Evolutionary conservation across 2,888 invertebrate species (phyloP), one percentile per base, ranked within the genome.

Genomic region (Oscheius onirici): DNA sequence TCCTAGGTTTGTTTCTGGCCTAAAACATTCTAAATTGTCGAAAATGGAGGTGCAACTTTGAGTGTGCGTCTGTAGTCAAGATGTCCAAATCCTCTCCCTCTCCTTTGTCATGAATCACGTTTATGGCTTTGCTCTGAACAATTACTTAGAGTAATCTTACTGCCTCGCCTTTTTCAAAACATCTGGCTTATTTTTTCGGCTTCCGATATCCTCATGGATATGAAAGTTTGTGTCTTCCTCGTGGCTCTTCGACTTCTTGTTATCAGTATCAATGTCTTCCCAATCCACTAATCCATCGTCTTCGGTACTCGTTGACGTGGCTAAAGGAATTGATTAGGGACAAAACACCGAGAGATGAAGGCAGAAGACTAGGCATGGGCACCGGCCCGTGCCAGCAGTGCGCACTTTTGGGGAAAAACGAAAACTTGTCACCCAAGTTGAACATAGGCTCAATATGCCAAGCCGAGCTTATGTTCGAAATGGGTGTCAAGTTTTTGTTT

Each of bases 401-500:
- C n/a, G n/a, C 24, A 8, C 8, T 8, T 49, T 17, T 49, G 6
- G 17, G 20, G 54, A 6, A 17, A 10, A 54, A 8, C 54, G 10
- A 17, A n/a, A 24, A 6, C 8, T 8, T 26, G 26, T 54, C 54
- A 17, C 5, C 57, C 40, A 6, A 34, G 20, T 57, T 17, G 26
- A 28, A 5, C 20, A 24, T 54, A 10, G 20, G 5, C 54, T 26
- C 54, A 24, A 54, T 15, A 10, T n/a, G 13, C n/a, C 15, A n/a
- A 40, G 26, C 6, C n/a, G n/a, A 57, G n/a, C 20, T 57, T 57
- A 57, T 57, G 57, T n/a, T n/a, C n/a, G n/a, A n/a, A n/a, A n/a
- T n/a, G n/a, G n/a, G n/a, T n/a, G n/a, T n/a, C n/a, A n/a, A n/a
- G n/a, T n/a, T n/a, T n/a, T n/a, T n/a, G n/a, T n/a, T n/a, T n/a